These are phyloP conservation scores for Herminia tarsipennalis DNA, from an alignment of 2,888 invertebrate genomes.

Conservation along the genomic window DNA sequence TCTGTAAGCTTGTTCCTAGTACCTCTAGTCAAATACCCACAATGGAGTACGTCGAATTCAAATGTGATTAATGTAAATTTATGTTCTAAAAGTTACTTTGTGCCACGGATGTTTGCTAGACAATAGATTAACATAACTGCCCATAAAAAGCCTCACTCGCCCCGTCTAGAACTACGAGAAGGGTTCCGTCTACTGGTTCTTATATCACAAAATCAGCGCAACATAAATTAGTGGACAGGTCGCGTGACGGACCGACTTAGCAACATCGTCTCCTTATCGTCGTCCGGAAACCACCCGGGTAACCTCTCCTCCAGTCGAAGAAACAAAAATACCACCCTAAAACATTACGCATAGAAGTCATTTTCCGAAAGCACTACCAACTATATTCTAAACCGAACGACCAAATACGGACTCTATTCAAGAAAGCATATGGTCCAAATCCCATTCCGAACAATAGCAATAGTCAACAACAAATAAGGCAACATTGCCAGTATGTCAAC, in stretches of 20 bases:
- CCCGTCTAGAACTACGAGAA: slow-evolving; percentile 46
- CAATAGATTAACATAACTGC: slow-evolving; percentile 71
- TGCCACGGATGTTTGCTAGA: slow-evolving; percentile 58
- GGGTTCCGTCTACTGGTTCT: slow-evolving; percentile 61
- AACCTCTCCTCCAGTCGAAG: slow-evolving; percentile 51
- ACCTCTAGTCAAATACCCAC: slow-evolving; percentile 13
- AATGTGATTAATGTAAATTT: slow-evolving; percentile 36
- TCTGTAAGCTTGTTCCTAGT: slow-evolving; percentile 7
- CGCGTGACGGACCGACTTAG: slow-evolving; percentile 82
- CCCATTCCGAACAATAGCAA: slow-evolving; percentile 46
- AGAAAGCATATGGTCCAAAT: slow-evolving; percentile 55
- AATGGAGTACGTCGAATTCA: slow-evolving; percentile 25
- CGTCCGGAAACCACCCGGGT: slow-evolving; percentile 70
- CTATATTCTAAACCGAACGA: slow-evolving; percentile 37
- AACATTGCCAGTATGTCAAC: slow-evolving; percentile 82
- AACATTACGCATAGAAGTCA: slow-evolving; percentile 58
- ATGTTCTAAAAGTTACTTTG: slow-evolving; percentile 29
- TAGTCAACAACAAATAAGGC: slow-evolving; percentile 74
- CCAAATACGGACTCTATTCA: slow-evolving; percentile 66
- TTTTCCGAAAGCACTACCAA: slow-evolving; percentile 54
- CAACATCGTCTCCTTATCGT: slow-evolving; percentile 79
- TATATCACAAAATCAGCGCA: slow-evolving; percentile 81
- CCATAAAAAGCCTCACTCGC: slow-evolving; percentile 40
- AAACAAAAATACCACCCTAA: slow-evolving; percentile 59
- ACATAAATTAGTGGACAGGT: slow-evolving; percentile 84